Evolutionary conservation across 2,888 invertebrate genomes (phyloP), one percentile per base, ranked within the genome.

Genomic region (Drosophila austrosaltans): DNA sequence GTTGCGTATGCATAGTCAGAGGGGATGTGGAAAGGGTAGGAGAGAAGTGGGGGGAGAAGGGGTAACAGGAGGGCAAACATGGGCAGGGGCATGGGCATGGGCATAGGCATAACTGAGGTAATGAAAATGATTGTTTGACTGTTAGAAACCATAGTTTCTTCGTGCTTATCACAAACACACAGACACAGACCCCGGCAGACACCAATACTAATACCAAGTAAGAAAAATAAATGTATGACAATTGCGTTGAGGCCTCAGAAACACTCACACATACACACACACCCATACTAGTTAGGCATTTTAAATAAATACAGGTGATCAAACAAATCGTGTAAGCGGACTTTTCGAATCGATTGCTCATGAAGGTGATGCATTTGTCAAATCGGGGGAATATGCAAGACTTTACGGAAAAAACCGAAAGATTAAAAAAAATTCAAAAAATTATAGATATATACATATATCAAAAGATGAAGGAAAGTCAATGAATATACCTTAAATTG

Each of bases 271-370:
- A 69, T 12, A 58, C 57, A 64, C 39, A 20, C 48, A 20, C 8
- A 25, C 60, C 30, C 12, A 16, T 48, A 32, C 39, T 40, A 53
- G 53, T 57, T 70, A 59, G 22, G 73, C 68, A 66, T 73, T 74
- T 87, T 77, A 68, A 72, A 74, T 66, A 84, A 83, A 83, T 81
- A 89, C 83, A 83, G 83, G 89, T 83, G 89, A 77, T 75, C 85
- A 89, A 83, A 83, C 69, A 83, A 70, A 56, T 25, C 58, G 10
- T 12, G 12, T 12, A 7, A 39, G 58, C 48, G 25, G 48, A 48
- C 48, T 48, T 48, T 48, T 48, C 25, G 25, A 48, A 25, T 48
- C 48, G 48, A 25, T 48, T 48, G 10, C 10, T 25, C 25, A 48
- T 48, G 22, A 12, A 48, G 25, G 48, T 48, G 10, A 48, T 48